phyloP scores from a whole-genome alignment of 2,888 invertebrate genomes.

The Fragum sueziense region DNA sequence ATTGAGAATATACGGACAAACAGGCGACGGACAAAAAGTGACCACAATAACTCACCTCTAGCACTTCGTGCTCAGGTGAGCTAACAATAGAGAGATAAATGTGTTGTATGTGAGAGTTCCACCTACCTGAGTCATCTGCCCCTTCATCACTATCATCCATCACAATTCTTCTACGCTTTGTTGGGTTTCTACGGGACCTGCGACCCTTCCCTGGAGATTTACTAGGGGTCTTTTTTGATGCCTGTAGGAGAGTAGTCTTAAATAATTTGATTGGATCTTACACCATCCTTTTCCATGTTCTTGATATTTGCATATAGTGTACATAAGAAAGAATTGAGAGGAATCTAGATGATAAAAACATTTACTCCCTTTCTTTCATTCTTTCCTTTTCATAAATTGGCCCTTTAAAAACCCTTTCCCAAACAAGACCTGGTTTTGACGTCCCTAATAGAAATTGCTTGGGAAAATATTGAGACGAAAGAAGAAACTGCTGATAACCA shows the following conservation, averaged over 20 bases:
- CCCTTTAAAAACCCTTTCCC: too few relatives aligned
- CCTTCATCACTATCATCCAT: constrained; percentile 67
- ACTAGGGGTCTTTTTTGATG: constrained; percentile 46
- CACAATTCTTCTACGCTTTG: constrained; percentile 82
- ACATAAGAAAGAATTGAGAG: not conserved
- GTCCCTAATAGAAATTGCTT: too few relatives aligned
- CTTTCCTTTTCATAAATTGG: not conserved
- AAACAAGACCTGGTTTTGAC: too few relatives aligned
- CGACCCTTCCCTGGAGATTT: constrained; percentile 64
- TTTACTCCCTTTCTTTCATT: not conserved
- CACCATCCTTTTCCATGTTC: not conserved
- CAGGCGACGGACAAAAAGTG: too few relatives aligned
- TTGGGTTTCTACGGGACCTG: constrained; percentile 54
- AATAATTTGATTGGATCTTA: not conserved
- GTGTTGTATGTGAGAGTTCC: too few relatives aligned
- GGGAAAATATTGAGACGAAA: too few relatives aligned
- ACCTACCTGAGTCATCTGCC: constrained; percentile 70
- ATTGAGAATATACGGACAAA: too few relatives aligned
- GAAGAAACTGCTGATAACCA: too few relatives aligned
- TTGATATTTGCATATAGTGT: not conserved
- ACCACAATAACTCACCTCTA: too few relatives aligned
- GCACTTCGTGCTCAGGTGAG: too few relatives aligned
- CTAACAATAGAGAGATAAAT: too few relatives aligned
- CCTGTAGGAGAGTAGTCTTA: not conserved
- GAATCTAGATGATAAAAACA: not conserved